Percentiles rank a stretch among this genome's conserved stretches.
phyloP scores from a whole-genome alignment of 1,140 invertebrate species.

The Leptopilina boulardi region DNA sequence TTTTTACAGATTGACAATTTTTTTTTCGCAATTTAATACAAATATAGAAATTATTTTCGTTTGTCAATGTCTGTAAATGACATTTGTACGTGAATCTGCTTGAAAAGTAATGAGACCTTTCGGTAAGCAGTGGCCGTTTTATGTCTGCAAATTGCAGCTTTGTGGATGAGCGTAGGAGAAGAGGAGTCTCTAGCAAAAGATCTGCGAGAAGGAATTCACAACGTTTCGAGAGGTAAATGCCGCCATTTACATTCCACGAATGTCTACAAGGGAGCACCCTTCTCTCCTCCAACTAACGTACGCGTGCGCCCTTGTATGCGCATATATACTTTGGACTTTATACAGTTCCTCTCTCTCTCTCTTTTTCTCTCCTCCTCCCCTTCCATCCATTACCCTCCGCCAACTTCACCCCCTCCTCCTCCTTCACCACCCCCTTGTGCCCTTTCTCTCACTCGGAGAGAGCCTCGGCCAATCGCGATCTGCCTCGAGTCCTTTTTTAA shows the following conservation, averaged over 20 bases:
- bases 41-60: no score
- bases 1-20: no score
- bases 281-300: constrained; percentile 21
- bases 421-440: constrained; percentile 15
- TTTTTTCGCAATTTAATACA: no score
- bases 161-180: constrained; percentile 8
- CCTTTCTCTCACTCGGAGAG: constrained; percentile 17
- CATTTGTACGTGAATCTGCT: constrained; percentile 4
- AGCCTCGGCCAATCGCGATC: constrained; percentile 26
- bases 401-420: constrained; percentile 36
- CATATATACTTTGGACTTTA: constrained; percentile 11
- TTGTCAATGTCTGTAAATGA: background rate
- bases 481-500: constrained; percentile 33
- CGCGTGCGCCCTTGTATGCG: constrained; percentile 27
- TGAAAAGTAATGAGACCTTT: constrained; percentile 4
- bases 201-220: constrained; percentile 31
- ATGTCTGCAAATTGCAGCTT: constrained; percentile 16
- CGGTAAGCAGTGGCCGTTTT: background rate
- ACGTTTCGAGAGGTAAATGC: constrained; percentile 34
- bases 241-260: constrained; percentile 28
- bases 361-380: constrained; percentile 24
- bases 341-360: constrained; percentile 29
- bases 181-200: constrained; percentile 5
- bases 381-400: constrained; percentile 19
- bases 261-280: constrained; percentile 32